Conservation (phyloP, 2,888 invertebrate genomes). For the Orthonychiurus folsomi region DNA sequence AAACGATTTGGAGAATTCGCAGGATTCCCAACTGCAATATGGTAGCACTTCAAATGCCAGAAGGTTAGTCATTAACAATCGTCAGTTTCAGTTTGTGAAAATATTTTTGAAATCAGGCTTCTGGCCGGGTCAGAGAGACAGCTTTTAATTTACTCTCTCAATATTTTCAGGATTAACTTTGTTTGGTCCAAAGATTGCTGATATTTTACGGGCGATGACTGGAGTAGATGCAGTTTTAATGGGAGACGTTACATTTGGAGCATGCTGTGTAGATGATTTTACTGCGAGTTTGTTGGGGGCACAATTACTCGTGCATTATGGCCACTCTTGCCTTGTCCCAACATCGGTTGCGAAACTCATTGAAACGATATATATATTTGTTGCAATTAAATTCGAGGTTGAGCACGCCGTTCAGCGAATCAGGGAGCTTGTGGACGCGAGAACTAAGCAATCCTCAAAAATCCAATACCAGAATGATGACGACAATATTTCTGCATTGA, state of each 20-base stretch:
- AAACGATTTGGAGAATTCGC: slow-evolving; percentile 92
- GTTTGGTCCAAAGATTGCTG: slow-evolving; percentile 85
- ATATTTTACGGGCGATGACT: slow-evolving; percentile 80
- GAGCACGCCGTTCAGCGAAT: slow-evolving; percentile 64
- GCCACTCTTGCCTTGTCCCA: slow-evolving; percentile 92
- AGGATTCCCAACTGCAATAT: slow-evolving; percentile 65
- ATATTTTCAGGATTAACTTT: slow-evolving; percentile 56
- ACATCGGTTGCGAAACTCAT: slow-evolving; percentile 74
- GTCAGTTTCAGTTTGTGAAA: not conserved
- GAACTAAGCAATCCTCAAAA: not conserved
- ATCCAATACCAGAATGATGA: too few species aligned
- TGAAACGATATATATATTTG: slow-evolving; percentile 93
- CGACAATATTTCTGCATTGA: not conserved
- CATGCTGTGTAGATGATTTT: slow-evolving; percentile 96
- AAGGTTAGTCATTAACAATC: slow-evolving; percentile 54
- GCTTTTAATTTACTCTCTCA: slow-evolving; percentile 5
- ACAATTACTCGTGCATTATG: slow-evolving; percentile 90
- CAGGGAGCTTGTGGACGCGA: not conserved
- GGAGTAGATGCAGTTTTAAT: slow-evolving; percentile 86
- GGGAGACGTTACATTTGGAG: slow-evolving; percentile 99
- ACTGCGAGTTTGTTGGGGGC: slow-evolving; percentile 83
- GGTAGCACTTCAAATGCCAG: slow-evolving; percentile 94
- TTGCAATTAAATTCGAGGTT: slow-evolving; percentile 93
- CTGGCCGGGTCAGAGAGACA: not conserved
- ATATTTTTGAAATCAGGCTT: not conserved